Conservation (phyloP, 30 jellyfish, hydroid and myxozoan genomes). For the Hydractinia echinata region DNA sequence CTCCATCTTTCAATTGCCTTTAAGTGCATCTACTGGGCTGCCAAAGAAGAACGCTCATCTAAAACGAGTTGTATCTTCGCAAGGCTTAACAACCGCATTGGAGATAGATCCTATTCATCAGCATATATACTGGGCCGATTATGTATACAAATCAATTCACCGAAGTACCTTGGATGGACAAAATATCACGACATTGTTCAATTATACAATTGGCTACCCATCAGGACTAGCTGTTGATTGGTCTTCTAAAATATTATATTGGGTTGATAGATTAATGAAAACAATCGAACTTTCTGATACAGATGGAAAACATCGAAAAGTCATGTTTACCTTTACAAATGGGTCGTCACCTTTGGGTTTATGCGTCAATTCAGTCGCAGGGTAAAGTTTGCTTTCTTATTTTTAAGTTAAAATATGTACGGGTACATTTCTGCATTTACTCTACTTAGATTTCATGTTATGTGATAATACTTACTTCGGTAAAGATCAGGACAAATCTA, state of each 20-base stretch:
- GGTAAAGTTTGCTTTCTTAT: constrained; percentile 32
- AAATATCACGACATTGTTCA: constrained; percentile 21
- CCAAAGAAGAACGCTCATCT: neutral
- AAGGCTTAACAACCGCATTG: constrained; percentile 15
- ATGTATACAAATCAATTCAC: neutral
- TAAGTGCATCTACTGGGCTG: neutral
- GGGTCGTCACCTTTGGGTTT: constrained; percentile 75
- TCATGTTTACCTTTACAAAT: constrained; percentile 29
- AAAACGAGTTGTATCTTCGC: neutral
- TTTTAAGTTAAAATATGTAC: too few relatives aligned
- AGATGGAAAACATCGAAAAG: constrained; percentile 64
- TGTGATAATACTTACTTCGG: too few relatives aligned
- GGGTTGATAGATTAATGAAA: constrained; percentile 86
- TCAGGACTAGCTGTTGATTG: constrained; percentile 89
- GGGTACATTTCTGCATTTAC: too few relatives aligned
- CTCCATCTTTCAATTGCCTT: neutral
- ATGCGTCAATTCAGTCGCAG: constrained; percentile 57
- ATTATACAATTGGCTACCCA: constrained; percentile 56
- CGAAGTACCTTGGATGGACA: constrained; percentile 10
- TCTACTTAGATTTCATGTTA: too few relatives aligned
- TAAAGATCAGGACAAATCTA: too few relatives aligned
- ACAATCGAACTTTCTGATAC: constrained; percentile 67
- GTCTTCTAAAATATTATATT: constrained; percentile 76
- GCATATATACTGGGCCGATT: constrained; percentile 27
- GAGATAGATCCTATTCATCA: constrained; percentile 19